Percentiles rank a stretch among this genome's conserved stretches.
Conservation (phyloP, 2,113 vertebrate species). For the Sinocyclocheilus anophthalmus region DNA sequence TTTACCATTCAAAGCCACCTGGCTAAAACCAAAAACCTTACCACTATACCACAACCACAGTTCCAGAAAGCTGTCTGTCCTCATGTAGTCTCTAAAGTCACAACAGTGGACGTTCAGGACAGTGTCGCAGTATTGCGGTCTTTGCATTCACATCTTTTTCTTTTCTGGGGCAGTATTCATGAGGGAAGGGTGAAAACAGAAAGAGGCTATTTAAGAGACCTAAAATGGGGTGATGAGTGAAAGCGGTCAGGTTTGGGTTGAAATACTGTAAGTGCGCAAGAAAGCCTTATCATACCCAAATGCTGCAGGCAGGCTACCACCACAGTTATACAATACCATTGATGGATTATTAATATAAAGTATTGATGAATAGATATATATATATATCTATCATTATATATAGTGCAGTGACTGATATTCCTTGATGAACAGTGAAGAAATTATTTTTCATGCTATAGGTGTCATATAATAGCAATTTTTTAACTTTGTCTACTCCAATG, state of each 20-base stretch:
- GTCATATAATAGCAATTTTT: no score
- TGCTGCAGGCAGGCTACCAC: no score
- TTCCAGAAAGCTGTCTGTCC: neutral
- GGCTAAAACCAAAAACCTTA: neutral
- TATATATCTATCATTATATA: no score
- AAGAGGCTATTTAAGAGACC: slow-evolving; percentile 33
- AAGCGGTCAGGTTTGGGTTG: slow-evolving; percentile 11
- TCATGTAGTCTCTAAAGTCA: neutral
- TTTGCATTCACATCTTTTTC: neutral
- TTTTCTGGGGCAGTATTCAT: slow-evolving; percentile 44
- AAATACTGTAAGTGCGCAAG: neutral
- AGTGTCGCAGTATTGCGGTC: neutral
- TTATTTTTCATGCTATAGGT: no score
- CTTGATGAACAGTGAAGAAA: no score
- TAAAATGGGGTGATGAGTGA: slow-evolving; percentile 33
- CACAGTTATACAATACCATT: no score
- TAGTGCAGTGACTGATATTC: no score
- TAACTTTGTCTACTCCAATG: no score
- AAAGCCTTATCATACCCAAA: no score
- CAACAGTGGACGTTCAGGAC: neutral
- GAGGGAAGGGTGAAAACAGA: slow-evolving; percentile 41
- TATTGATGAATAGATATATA: no score
- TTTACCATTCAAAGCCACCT: no score
- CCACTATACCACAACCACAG: neutral
- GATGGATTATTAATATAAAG: no score